phyloP scores from a whole-genome alignment of 2,113 vertebrate species.

The Alaudala cheleensis region DNA sequence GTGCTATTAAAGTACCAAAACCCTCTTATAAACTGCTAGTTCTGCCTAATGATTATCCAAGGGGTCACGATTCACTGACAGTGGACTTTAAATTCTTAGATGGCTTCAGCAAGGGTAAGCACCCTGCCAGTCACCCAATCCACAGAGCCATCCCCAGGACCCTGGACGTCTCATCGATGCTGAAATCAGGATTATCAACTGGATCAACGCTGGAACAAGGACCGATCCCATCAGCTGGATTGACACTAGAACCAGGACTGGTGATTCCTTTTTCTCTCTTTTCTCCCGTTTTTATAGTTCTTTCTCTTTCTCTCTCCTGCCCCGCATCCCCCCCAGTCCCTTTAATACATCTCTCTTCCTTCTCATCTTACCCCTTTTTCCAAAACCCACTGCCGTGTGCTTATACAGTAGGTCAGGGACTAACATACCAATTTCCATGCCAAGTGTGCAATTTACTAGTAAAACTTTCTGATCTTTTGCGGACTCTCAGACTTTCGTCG shows the following conservation, averaged over 20 bases:
- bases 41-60: neutral
- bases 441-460: neutral
- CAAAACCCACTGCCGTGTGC: neutral
- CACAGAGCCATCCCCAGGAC: neutral
- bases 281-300: neutral
- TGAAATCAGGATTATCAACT: neutral
- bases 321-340: fast-evolving
- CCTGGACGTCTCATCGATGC: fast-evolving
- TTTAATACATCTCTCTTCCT: neutral
- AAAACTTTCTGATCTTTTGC: neutral
- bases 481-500: neutral
- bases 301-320: neutral
- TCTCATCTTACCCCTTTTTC: neutral
- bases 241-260: neutral
- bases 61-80: neutral
- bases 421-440: neutral
- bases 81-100: neutral
- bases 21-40: neutral
- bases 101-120: neutral
- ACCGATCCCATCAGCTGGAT: neutral
- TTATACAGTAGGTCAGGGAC: neutral
- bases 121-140: neutral
- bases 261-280: neutral
- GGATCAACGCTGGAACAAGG: neutral
- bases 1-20: neutral